A percentile compares a stretch with the other conserved stretches of the same genome.
Evolutionary conservation across 2,113 vertebrate species (phyloP).

Genomic region (Mastomys coucha): DNA sequence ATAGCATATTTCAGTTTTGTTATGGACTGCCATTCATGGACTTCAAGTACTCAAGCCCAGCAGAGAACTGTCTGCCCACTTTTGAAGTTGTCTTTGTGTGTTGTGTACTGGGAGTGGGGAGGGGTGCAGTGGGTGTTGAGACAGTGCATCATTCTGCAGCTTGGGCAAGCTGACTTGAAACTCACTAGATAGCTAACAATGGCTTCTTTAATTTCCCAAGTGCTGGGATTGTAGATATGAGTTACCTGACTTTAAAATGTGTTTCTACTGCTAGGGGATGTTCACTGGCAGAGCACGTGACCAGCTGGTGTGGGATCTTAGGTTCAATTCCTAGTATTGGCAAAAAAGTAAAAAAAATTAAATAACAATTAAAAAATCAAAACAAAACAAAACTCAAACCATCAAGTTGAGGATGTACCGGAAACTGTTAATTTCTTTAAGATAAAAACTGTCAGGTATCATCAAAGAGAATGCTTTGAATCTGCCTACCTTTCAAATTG

Average conservation of each 20-base stretch:
- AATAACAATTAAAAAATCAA: neutral
- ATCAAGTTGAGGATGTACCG: neutral
- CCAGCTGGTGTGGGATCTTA: neutral
- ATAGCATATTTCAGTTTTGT: conserved; percentile 57
- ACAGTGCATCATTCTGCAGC: neutral
- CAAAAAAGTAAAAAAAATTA: neutral
- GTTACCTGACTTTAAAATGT: neutral
- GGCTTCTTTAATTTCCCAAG: neutral
- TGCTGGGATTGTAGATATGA: neutral
- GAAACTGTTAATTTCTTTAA: conserved; percentile 25
- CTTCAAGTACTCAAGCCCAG: neutral
- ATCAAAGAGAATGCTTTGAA: conserved; percentile 79
- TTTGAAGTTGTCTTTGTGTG: neutral
- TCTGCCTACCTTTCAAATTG: conserved; percentile 29
- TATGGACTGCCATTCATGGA: neutral
- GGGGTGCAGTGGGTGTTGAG: neutral
- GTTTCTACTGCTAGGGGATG: neutral
- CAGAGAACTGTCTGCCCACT: conserved; percentile 32
- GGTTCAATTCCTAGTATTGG: neutral
- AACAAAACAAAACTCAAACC: neutral
- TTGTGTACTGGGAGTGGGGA: no score
- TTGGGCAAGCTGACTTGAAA: neutral
- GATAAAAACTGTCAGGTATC: conserved; percentile 73
- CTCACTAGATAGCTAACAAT: neutral
- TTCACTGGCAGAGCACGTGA: neutral